Base-by-base conservation (phyloP, 2,888 invertebrate species). In the Oeneis ivallda region DNA sequence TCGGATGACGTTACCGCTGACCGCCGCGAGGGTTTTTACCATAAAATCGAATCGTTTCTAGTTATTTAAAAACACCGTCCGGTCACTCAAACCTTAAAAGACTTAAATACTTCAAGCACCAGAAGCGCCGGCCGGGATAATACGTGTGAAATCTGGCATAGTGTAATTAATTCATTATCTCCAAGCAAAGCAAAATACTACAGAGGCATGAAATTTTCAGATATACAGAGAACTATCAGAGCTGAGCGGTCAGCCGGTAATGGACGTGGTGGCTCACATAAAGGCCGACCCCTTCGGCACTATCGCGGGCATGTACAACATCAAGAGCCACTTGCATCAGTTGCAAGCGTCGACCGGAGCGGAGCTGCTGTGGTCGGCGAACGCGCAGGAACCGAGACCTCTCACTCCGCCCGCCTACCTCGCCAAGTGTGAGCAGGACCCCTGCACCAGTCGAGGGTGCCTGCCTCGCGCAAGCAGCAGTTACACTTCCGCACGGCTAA, bases 291-390 rank as follows among this genome's bases (percentile, higher is more conserved):
- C 93, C 0, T 93, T 92, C 74, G 94, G 94, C 1, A 81, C 92
- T 26, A 74, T 93, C 17, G 94, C 93, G 3, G 94, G 94, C 61
- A 93, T 94, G 76, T 94, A 92, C 82, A 94, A 94, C 80, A 93
- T 95, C 65, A 85, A 93, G 71, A 83, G 80, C 5, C 92, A 90
- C 66, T 72, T 84, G 8, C 80, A 78, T 17, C 89, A 87, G 66
- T 75, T 87, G 61, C 78, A 82, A 53, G 70, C 78, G 0, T 77
- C 80, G 7, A 74, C 85, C 0, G 80, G 80, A 41, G 68, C 75
- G 1, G 87, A 88, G 47, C 75, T 86, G 26, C 81, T 89, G 11
- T 89, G 90, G 90, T 78, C 85, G 1, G 64, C 80, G 7, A 80
- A 71, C 59, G 62, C 74, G 1, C 80, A 77, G 32, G 87, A 87